Base-by-base conservation (phyloP, 2,113 vertebrate species). In the Montifringilla adamsi region DNA sequence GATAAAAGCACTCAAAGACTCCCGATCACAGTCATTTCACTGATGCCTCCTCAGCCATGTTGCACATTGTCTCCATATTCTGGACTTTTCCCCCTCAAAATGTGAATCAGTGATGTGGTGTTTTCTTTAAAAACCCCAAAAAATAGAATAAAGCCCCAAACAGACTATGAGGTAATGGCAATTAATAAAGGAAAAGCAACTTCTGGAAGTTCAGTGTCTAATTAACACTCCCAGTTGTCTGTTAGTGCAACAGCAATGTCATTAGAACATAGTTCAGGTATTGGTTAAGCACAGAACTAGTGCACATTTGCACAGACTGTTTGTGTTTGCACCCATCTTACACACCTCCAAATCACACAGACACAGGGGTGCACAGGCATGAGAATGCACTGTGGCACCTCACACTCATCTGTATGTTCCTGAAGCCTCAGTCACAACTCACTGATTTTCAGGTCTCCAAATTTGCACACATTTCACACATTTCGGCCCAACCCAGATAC, bases 401-500 rank as follows among this genome's bases (percentile, higher is more conserved):
- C 39, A 47, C 10, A 7, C 27, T 69, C 24, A 24, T 16, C 5
- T 24, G 17, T 12, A 4, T 21, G 26, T 5, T 44, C 46, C 69
- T 18, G 33, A 75, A 59, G n/a, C 43, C 55, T 33, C 33, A 80
- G 35, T 28, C 10, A 22, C 41, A 68, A 12, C 30, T 30, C 46
- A 9, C 12, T 9, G n/a, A 62, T 46, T 47, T 60, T 37, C 55
- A 62, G 6, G 16, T 55, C 70, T 78, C 58, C 52, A 87, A 41
- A 75, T 53, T 20, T 49, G n/a, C 0, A 2, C 16, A 33, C 17
- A 35, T 66, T 77, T 75, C 0, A 2, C 19, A 35, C 26, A 35
- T 70, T 80, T 75, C 43, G 72, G 52, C 33, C 62, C 31, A 41
- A 33, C 28, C 78, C 69, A 82, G 58, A 60, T 1, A 69, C 39